Conservation (phyloP, 2,113 vertebrate species). For the Mastomys coucha region DNA sequence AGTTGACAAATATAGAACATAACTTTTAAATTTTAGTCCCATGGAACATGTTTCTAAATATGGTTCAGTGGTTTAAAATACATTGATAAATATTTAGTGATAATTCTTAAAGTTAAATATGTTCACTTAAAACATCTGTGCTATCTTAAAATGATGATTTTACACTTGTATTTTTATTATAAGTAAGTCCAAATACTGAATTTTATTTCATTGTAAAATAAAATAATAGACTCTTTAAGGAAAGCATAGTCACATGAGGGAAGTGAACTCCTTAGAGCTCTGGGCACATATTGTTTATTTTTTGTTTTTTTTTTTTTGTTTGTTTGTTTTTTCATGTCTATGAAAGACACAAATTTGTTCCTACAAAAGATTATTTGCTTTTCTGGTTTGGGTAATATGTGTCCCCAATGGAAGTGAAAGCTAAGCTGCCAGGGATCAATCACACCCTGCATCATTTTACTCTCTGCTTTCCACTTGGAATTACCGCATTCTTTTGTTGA, state of each 20-base stretch:
- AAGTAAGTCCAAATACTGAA: neutral
- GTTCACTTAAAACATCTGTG: neutral
- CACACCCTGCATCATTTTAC: neutral
- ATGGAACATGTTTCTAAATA: neutral
- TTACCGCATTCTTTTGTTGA: neutral
- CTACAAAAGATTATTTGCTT: constrained; percentile 42
- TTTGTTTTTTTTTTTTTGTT: too few species aligned
- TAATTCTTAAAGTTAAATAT: constrained; percentile 26
- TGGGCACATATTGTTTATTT: neutral
- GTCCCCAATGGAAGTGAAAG: neutral
- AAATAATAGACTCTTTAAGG: constrained; percentile 8
- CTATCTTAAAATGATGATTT: neutral
- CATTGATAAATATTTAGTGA: neutral
- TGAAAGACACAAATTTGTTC: neutral
- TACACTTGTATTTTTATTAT: neutral
- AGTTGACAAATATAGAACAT: neutral
- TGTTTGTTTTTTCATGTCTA: constrained; percentile 20
- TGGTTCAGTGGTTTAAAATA: neutral
- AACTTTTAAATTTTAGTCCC: neutral
- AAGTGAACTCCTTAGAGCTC: constrained; percentile 50
- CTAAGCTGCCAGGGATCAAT: neutral
- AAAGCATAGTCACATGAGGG: constrained; percentile 6
- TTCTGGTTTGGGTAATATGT: constrained; percentile 22
- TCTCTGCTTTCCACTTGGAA: neutral
- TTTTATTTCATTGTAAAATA: constrained; percentile 18